These are phyloP conservation scores for Streblospio benedicti DNA, from an alignment of 1,140 invertebrate genomes.

Conservation along the genomic window DNA sequence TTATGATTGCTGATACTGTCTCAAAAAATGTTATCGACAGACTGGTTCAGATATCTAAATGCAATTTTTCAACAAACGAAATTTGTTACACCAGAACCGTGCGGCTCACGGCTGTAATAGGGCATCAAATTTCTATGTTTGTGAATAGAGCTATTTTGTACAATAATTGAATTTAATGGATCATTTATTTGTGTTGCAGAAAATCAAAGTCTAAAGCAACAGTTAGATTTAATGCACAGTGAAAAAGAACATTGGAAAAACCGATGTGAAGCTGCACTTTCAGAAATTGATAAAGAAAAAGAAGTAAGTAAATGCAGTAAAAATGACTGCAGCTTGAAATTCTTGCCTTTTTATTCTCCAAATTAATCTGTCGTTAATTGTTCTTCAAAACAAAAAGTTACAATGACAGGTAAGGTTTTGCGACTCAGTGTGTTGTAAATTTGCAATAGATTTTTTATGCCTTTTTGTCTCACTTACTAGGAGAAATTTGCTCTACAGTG, in stretches of 20 bases:
- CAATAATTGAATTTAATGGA: neutral
- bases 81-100: neutral
- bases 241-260: neutral
- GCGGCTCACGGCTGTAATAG: neutral
- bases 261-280: neutral
- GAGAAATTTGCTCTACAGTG: conserved; percentile 26
- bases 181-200: neutral
- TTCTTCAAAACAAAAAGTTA: no score
- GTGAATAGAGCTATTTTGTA: neutral
- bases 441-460: neutral
- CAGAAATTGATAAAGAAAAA: neutral
- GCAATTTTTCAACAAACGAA: neutral
- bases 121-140: neutral
- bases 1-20: no score
- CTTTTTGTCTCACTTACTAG: conserved; percentile 14
- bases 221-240: neutral
- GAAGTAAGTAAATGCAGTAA: neutral
- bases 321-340: no score
- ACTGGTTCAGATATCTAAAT: no score
- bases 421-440: neutral
- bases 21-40: no score
- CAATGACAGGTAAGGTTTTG: neutral
- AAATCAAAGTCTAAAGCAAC: neutral
- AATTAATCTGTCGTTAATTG: no score
- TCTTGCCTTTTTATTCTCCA: no score